Base-by-base conservation (phyloP, 1,140 invertebrate genomes). In the Bombus fervidus region DNA sequence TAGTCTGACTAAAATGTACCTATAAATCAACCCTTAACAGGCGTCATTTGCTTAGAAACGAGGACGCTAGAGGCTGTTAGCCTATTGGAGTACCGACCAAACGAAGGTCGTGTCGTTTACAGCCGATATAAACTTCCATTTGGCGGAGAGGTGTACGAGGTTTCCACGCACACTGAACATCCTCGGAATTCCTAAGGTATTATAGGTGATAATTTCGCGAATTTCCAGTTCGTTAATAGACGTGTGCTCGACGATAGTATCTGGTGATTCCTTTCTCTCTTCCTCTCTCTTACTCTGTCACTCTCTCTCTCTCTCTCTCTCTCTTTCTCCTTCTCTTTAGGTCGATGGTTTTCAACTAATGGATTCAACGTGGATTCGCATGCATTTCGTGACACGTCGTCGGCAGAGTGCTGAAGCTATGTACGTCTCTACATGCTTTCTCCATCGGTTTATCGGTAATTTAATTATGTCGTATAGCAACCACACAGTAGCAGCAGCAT, bases 401-500 rank as follows among this genome's bases (percentile, higher is more conserved):
- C 39, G 12, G 25, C 1, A 47, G 79, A 81, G 34, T 59, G 43
- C 13, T 18, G 22, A 28, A 41, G 31, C 31, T 28, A 37, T 62
- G 59, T 62, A 66, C 64, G 41, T 86, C 69, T 79, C 76, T 66
- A 79, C 83, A 74, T 34, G 87, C 81, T 87, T 79, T 76, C 78
- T 81, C 71, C 86, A 83, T 81, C 86, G 86, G 78, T 85, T 85
- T 85, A 85, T 85, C 83, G 71, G 83, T 81, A 85, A 85, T 85
- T 85, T 85, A 85, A 85, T 85, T 85, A 85, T 43, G 78, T 85
- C 83, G 83, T 85, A 74, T 68, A 81, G 78, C 78, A 47, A 57
- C 78, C 83, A n/a, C 57, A 28, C 31, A 34, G 39, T 57, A 22
- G 69, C 69, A 28, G 64, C 72, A 72, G 83, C 83, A 84, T 84